Conservation (phyloP, 2,113 vertebrate genomes). For the Caranx melampygus region DNA sequence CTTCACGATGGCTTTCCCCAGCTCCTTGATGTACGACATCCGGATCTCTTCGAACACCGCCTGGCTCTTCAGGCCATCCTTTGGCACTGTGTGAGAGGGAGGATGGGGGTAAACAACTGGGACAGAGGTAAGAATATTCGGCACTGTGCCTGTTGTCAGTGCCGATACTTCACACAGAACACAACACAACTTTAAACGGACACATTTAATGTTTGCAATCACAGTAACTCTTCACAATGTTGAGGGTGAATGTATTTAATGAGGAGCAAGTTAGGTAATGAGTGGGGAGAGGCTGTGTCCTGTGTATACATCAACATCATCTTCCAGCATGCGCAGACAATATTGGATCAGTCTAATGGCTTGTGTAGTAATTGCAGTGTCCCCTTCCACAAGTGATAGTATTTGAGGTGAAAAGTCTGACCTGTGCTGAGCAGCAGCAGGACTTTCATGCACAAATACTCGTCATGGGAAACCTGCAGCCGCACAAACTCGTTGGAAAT, state of each 20-base stretch:
- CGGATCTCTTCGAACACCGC: conserved; percentile 96
- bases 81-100: conserved; percentile 88
- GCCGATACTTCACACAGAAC: background rate
- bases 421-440: conserved; percentile 96
- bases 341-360: conserved; percentile 19
- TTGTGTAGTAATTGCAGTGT: conserved; percentile 1
- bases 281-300: conserved; percentile 1
- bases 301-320: conserved; percentile 27
- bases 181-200: background rate
- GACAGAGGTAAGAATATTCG: background rate
- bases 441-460: conserved; percentile 99
- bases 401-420: conserved; percentile 68
- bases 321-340: background rate
- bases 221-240: background rate
- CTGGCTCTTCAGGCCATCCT: conserved; percentile 97
- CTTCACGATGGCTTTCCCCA: conserved; percentile 98
- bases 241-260: background rate
- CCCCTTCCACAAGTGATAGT: background rate
- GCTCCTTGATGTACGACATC: conserved; percentile 99
- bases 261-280: background rate
- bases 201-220: conserved; percentile 1
- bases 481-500: conserved; percentile 93
- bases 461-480: conserved; percentile 96
- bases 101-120: conserved; percentile 27
- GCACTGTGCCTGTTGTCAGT: too few relatives aligned